Evolutionary conservation across 2,797 vertebrate species (phyloP), one percentile per base, ranked within the genome.

Genomic region (Premnoplex brunnescens): DNA sequence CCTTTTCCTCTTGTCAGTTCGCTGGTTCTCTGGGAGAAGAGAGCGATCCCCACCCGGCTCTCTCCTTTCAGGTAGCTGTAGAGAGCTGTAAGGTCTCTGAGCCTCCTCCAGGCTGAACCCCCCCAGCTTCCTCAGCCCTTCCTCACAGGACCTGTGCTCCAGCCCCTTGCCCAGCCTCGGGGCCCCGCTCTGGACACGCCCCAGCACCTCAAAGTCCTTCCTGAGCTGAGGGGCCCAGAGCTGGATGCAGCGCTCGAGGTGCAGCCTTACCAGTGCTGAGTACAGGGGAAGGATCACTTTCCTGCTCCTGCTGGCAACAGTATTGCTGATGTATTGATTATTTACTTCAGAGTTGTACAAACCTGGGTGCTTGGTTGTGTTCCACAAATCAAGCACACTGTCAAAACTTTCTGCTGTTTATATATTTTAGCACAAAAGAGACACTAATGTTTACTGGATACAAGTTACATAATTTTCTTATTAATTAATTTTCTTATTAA

Each of bases 21-120:
- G 1, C 56, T 48, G 23, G 16, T 16, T 14, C 4, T 23, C 19
- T 21, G 27, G 41, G 14, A 43, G 62, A 32, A 39, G 18, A 3
- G 10, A 4, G 41, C 0, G 4, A 10, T 1, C 10, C 55, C 3
- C 7, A 1, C 22, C 28, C 18, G 43, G 27, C 27, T n/a, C 1
- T 14, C 32, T 39, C 13, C 4, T 3, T 6, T 9, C 28, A 21
- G 51, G 60, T 18, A 39, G 16, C 7, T n/a, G n/a, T 3, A 5
- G 19, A 34, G 23, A 8, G 58, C 4, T 16, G 4, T 18, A 9
- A 24, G 32, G 59, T n/a, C n/a, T 24, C 23, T 11, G 37, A 22
- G 16, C 7, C 20, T 56, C 14, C 11, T 49, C 9, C 17, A 17
- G 32, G 32, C 23, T 19, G 6, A 34, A 15, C 22, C 20, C 2